Evolutionary conservation across 2,888 invertebrate genomes (phyloP), one percentile per base, ranked within the genome.

Genomic region (Marronus borbonicus): DNA sequence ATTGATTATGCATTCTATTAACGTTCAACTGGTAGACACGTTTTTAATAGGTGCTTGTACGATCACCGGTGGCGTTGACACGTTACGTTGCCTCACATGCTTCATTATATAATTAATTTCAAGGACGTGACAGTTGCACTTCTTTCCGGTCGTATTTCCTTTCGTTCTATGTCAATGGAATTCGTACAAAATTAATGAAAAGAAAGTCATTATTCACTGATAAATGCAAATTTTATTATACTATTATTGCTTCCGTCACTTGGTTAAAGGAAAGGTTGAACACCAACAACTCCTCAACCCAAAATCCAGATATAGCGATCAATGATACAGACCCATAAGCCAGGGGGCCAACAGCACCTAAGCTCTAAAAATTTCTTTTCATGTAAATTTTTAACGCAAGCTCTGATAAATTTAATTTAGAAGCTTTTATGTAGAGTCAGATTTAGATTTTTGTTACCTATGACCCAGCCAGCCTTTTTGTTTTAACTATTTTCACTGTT

Each of bases 101-200:
- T 62, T 69, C 76, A 81, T 81, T 81, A 81, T 78, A 49, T 75
- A 80, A 80, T 81, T 81, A 81, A 79, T 76, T 81, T 74, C 66
- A 79, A 70, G 66, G 70, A 70, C 69, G 76, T 70, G 76, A 50
- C 60, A 74, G 14, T 60, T 52, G 78, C 78, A 79, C 77, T 78
- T 69, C 76, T 69, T 39, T 58, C 44, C 31, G 24, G 60, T 55
- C 17, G 52, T 39, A 44, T n/a, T 44, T 60, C 24, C 44, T 44
- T n/a, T n/a, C 24, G 28, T 28, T 24, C 39, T 55, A 24, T 60
- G 24, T 12, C 17, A 36, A n/a, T 65, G 7, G n/a, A 65, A 17
- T 36, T 3, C 10, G 17, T n/a, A 39, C n/a, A 14, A 2, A 64
- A 14, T 39, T 3, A 17, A 20, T 20, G 7, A 58, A 58, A 58